Base-by-base conservation (phyloP, 2,113 vertebrate genomes). In the Alethe diademata region DNA sequence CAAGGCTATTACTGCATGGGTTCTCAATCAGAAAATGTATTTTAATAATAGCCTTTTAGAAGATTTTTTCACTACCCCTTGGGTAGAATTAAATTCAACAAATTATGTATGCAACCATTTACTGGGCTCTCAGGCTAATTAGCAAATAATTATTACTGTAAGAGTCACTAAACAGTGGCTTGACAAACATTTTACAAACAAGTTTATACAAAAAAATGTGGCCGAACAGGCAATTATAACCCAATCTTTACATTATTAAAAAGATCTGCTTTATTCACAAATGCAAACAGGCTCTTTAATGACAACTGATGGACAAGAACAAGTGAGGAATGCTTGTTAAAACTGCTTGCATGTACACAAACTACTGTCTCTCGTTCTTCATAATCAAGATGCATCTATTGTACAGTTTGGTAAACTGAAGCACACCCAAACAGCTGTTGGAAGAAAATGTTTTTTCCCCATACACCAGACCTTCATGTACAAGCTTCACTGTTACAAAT, bases 181-280 rank as follows among this genome's bases (percentile, higher is more conserved):
- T 94, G 89, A 88, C 48, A 64, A 93, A 60, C 25, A 78, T 85
- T 74, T 78, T 23, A 67, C 18, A 78, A 70, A 84, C 16, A 94
- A 94, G 57, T 26, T 72, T 51, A 81, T 50, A 58, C n/a, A 81
- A 93, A 94, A 86, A 86, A 96, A 92, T 20, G 19, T 84, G 28
- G 65, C 72, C 80, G 73, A 90, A 83, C 7, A 86, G 62, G 40
- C 14, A 56, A 89, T 45, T 65, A 81, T 38, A 96, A 66, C 26
- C 1, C 5, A 54, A 57, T 36, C 29, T 88, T 56, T 71, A 60
- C 26, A 42, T 60, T 78, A 92, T 78, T 22, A 42, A 36, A 83
- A 64, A 88, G 94, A 71, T 24, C 5, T 90, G 53, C 25, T 16
- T 88, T 67, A 86, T 53, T 91, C 61, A 74, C 26, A 58, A 89